Conservation (phyloP, 2,888 invertebrate genomes). For the Teinopalpus imperialis region DNA sequence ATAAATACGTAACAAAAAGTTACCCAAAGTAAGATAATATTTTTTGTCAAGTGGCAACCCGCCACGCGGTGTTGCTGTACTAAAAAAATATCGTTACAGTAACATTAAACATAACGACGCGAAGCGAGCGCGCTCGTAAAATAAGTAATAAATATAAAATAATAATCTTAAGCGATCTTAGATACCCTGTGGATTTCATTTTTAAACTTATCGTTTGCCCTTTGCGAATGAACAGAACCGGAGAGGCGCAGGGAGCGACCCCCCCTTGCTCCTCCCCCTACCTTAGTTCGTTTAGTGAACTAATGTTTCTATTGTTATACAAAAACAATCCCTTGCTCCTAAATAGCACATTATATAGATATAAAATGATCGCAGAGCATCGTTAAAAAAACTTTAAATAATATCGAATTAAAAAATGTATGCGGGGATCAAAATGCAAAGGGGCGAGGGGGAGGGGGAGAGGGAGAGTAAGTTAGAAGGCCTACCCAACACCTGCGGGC, state of each 20-base stretch:
- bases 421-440: too few relatives aligned
- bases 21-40: neutral
- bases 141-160: conserved; percentile 74
- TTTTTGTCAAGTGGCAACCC: conserved; percentile 10
- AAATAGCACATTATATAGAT: too few relatives aligned
- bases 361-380: too few relatives aligned
- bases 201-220: conserved; percentile 46
- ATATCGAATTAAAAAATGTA: too few relatives aligned
- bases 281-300: too few relatives aligned
- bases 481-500: too few relatives aligned
- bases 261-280: conserved; percentile 32
- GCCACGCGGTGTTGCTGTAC: conserved; percentile 27
- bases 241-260: conserved; percentile 37
- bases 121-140: conserved; percentile 43
- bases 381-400: too few relatives aligned
- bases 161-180: conserved; percentile 79
- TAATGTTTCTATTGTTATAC: too few relatives aligned
- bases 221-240: conserved; percentile 48
- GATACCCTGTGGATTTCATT: conserved; percentile 81
- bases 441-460: too few relatives aligned
- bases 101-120: conserved; percentile 54
- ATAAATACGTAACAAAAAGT: conserved; percentile 7
- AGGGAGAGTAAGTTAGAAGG: too few relatives aligned
- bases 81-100: conserved; percentile 46
- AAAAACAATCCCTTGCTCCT: too few relatives aligned